Percentiles rank a stretch among this genome's conserved stretches.
Conservation (phyloP, 2,888 invertebrate genomes). For the Anaspis maculata region DNA sequence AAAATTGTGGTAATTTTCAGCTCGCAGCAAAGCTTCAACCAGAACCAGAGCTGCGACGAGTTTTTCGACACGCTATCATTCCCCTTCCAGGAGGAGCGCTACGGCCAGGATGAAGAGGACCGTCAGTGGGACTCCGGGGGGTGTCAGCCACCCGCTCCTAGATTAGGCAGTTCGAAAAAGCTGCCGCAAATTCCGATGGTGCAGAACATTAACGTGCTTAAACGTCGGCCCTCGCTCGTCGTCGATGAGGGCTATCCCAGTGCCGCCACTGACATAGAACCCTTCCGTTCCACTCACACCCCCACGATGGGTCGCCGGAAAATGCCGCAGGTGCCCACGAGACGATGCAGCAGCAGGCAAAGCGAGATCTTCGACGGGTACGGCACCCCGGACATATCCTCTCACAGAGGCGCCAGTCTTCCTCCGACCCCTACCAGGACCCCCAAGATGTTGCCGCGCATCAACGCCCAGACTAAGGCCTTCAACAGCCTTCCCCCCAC, state of each 20-base stretch:
- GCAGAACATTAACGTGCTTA: slow-evolving; percentile 48
- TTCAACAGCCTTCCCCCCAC: slow-evolving; percentile 46
- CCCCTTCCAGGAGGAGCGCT: slow-evolving; percentile 52
- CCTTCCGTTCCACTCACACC: slow-evolving; percentile 32
- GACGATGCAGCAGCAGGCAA: slow-evolving; percentile 35
- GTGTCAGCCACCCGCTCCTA: slow-evolving; percentile 30
- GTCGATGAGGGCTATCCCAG: slow-evolving; percentile 31
- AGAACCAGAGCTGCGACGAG: slow-evolving; percentile 51
- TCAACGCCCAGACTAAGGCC: slow-evolving; percentile 17
- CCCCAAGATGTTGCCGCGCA: slow-evolving; percentile 32
- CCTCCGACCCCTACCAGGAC: slow-evolving; percentile 41
- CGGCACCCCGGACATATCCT: slow-evolving; percentile 32
- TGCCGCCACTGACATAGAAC: slow-evolving; percentile 21
- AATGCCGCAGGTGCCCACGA: slow-evolving; percentile 41
- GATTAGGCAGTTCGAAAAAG: slow-evolving; percentile 30
- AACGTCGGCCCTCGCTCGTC: slow-evolving; percentile 39
- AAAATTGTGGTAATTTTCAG: no score
- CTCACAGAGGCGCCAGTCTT: slow-evolving; percentile 40
- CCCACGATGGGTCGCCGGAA: slow-evolving; percentile 34
- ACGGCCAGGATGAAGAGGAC: slow-evolving; percentile 58
- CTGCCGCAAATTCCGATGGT: slow-evolving; percentile 41
- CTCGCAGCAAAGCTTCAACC: slow-evolving; percentile 20
- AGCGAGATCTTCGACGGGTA: slow-evolving; percentile 35
- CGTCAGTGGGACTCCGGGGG: slow-evolving; percentile 69
- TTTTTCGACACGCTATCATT: slow-evolving; percentile 58